These are phyloP conservation scores for Chironomus striatipennis DNA, from an alignment of 1,140 invertebrate species.

Conservation along the genomic window DNA sequence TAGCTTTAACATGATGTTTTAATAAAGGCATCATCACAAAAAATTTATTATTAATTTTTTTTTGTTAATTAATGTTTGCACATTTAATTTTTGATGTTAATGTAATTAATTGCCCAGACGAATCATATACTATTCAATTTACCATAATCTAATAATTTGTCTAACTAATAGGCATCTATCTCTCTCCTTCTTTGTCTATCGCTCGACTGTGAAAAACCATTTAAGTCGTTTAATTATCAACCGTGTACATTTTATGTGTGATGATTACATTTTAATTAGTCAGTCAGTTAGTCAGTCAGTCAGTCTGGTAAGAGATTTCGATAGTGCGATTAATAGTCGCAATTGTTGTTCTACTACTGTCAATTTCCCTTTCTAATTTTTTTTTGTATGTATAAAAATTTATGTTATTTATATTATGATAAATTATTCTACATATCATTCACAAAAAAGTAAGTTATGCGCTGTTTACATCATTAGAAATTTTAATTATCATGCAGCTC, in stretches of 20 bases:
- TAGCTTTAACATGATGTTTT: no score
- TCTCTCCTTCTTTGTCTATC: neutral
- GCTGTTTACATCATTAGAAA: neutral
- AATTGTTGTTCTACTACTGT: neutral
- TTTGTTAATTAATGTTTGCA: neutral
- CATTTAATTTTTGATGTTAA: neutral
- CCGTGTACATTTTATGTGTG: neutral
- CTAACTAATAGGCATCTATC: neutral
- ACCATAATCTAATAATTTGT: neutral
- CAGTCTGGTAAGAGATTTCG: neutral
- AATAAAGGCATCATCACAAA: no score
- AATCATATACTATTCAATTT: no score
- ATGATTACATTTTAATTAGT: constrained; percentile 15
- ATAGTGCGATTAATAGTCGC: neutral
- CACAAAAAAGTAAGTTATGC: neutral
- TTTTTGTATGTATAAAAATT: constrained; percentile 1
- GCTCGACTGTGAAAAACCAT: neutral
- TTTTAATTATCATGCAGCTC: neutral
- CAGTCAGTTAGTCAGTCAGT: neutral
- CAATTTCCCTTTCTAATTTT: constrained; percentile 11
- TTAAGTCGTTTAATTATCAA: constrained; percentile 1
- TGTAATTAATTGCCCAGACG: neutral
- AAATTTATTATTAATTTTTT: no score
- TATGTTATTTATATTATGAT: constrained; percentile 7
- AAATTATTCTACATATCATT: constrained; percentile 3